phyloP scores from a whole-genome alignment of 2,888 invertebrate genomes.

The Camponotus fellah region DNA sequence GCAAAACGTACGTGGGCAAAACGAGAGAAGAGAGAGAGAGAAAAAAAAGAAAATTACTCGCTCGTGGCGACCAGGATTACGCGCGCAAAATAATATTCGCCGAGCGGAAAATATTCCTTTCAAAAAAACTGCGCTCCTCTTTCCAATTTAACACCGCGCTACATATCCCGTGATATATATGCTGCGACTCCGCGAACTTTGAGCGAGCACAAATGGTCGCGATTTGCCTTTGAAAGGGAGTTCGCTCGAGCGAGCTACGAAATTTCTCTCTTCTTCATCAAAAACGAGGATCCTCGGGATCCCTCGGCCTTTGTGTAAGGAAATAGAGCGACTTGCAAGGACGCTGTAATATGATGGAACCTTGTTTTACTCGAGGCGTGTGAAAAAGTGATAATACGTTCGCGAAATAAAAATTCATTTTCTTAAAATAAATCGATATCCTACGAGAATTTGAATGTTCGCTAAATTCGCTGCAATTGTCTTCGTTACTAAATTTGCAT shows the following conservation, averaged over 20 bases:
- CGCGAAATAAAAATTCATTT: background rate
- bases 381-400: background rate
- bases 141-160: constrained; percentile 19
- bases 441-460: background rate
- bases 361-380: background rate
- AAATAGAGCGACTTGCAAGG: background rate
- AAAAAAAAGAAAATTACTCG: background rate
- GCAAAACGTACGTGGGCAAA: background rate
- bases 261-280: background rate
- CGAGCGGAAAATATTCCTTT: constrained; percentile 30
- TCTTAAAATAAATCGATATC: background rate
- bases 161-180: constrained; percentile 27
- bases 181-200: constrained; percentile 22
- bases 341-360: background rate
- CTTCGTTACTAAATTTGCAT: background rate
- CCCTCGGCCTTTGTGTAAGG: constrained; percentile 9
- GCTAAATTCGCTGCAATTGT: constrained; percentile 2
- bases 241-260: background rate
- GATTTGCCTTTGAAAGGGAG: constrained; percentile 39
- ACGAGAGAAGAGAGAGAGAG: too few species aligned
- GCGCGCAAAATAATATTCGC: constrained; percentile 22
- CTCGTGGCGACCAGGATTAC: constrained; percentile 7
- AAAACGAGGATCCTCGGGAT: background rate
- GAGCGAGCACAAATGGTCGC: constrained; percentile 25
- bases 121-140: constrained; percentile 12